Conservation (phyloP, 2,113 vertebrate genomes). For the Ammodytes dubius region DNA sequence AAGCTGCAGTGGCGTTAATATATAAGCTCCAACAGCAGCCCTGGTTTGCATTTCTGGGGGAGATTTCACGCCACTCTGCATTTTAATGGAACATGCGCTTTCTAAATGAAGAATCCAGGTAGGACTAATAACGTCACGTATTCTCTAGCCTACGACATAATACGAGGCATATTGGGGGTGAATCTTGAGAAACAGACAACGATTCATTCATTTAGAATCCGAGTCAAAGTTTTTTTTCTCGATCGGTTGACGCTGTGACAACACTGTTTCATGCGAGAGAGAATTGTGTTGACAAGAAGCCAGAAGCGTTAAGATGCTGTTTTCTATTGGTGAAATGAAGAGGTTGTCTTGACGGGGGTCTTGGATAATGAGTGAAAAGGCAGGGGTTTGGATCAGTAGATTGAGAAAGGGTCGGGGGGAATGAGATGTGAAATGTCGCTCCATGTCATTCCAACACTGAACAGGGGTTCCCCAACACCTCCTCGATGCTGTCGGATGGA, state of each 20-base stretch:
- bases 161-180: background rate
- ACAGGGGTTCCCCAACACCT: background rate
- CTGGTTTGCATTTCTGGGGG: conserved; percentile 6
- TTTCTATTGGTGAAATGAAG: background rate
- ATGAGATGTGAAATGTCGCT: conserved; percentile 10
- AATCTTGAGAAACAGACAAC: background rate
- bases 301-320: background rate
- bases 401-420: background rate
- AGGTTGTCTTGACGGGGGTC: background rate
- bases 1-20: conserved; percentile 32
- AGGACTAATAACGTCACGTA: background rate
- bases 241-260: background rate
- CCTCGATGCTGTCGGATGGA: background rate
- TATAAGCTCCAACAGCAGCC: conserved; percentile 27
- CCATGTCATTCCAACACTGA: background rate
- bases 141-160: too few species aligned
- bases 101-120: background rate
- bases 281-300: background rate
- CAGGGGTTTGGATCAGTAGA: background rate
- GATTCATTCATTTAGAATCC: background rate
- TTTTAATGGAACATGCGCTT: background rate
- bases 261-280: background rate
- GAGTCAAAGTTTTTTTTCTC: conserved; percentile 41
- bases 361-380: background rate
- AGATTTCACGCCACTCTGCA: conserved; percentile 2